Percentiles rank a stretch among this genome's conserved stretches.
Conservation (phyloP, 2,113 vertebrate species). For the Chionis minor region DNA sequence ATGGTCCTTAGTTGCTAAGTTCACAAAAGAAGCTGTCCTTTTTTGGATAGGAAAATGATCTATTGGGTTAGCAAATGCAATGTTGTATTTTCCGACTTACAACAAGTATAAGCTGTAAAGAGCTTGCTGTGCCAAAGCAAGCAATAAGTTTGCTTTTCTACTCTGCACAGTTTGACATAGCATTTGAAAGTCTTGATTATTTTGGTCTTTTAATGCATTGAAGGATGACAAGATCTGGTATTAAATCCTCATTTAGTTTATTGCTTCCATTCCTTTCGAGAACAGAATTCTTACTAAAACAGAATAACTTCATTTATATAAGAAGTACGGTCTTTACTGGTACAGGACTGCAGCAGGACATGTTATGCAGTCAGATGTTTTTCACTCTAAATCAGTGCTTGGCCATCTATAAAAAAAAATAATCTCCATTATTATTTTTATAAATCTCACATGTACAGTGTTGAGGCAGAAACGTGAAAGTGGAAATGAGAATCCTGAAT, state of each 20-base stretch:
- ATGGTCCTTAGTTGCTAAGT: neutral
- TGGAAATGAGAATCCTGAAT: neutral
- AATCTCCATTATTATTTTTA: neutral
- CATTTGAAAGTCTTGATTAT: conserved; percentile 33
- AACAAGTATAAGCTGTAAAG: neutral
- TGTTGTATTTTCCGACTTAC: neutral
- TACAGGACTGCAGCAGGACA: neutral
- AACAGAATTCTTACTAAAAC: neutral
- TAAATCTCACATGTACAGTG: neutral
- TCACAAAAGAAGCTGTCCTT: conserved; percentile 52
- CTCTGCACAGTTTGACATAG: neutral
- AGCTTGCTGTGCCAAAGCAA: conserved; percentile 37
- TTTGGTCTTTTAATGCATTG: conserved; percentile 3
- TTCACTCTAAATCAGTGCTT: neutral
- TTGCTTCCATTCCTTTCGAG: conserved; percentile 3
- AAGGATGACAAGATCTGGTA: neutral
- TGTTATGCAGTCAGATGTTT: neutral
- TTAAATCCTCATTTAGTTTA: conserved; percentile 20
- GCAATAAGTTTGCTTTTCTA: conserved; percentile 35
- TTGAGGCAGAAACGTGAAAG: neutral
- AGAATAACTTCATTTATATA: neutral
- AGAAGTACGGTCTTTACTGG: neutral
- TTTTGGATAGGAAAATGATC: conserved; percentile 73
- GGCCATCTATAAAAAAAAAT: neutral
- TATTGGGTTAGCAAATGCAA: conserved; percentile 26